A percentile compares a stretch with the other conserved stretches of the same genome.
Evolutionary conservation across 2,797 vertebrate species (phyloP).

Genomic region (Peromyscus melanophrys): DNA sequence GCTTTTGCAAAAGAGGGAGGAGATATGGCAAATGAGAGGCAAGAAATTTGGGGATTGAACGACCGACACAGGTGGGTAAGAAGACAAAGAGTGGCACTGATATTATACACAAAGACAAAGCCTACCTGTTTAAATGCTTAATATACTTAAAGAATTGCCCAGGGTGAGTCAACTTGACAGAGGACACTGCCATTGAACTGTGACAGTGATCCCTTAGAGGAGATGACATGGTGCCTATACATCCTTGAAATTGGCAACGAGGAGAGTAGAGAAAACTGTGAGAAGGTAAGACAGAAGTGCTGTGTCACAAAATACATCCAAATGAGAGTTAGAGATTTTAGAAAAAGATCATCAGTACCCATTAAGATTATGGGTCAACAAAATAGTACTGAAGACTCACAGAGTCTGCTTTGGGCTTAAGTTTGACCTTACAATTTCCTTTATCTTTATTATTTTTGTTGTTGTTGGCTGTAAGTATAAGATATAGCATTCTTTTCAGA

Average conservation of each 20-base stretch:
- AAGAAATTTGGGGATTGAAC: neutral
- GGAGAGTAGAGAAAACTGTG: neutral
- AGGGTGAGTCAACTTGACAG: neutral
- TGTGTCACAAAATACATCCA: neutral
- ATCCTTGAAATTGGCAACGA: neutral
- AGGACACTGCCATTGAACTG: neutral
- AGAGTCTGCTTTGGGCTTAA: neutral
- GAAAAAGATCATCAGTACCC: neutral
- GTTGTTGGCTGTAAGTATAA: neutral
- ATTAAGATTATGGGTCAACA: neutral
- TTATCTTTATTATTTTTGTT: neutral
- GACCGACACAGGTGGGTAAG: accelerated
- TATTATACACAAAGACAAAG: neutral
- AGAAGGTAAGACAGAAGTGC: neutral
- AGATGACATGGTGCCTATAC: neutral
- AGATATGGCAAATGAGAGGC: neutral
- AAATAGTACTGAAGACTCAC: neutral
- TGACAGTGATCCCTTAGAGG: neutral
- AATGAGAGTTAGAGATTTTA: neutral
- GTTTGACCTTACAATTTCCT: neutral
- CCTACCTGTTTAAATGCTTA: neutral
- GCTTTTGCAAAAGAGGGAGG: neutral
- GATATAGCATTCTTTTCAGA: neutral
- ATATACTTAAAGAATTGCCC: neutral
- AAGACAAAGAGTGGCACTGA: neutral